Conservation (phyloP, 2,797 vertebrate species). For the Acanthornis magna region DNA sequence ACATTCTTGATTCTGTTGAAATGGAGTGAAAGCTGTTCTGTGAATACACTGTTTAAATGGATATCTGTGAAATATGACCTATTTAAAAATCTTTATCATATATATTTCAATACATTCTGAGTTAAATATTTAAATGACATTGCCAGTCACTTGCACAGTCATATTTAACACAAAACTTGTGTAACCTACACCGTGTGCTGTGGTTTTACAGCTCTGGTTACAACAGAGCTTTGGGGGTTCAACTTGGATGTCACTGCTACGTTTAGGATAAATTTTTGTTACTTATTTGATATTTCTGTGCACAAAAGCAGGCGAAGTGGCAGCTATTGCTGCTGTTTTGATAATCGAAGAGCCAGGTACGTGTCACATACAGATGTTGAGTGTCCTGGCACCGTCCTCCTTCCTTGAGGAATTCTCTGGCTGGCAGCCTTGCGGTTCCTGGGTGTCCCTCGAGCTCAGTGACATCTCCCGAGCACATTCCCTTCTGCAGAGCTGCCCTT, state of each 20-base stretch:
- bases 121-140: not conserved
- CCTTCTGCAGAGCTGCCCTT: not conserved
- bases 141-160: not conserved
- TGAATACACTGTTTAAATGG: not conserved
- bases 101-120: not conserved
- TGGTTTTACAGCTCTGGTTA: not conserved
- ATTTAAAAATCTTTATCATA: too few species aligned
- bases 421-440: not conserved
- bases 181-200: rapidly evolving
- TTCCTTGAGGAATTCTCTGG: not conserved
- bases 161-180: not conserved
- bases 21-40: rapidly evolving
- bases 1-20: not conserved
- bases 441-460: not conserved
- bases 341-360: too few species aligned
- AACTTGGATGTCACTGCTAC: not conserved
- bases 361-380: not conserved
- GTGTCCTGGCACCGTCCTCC: not conserved
- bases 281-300: not conserved
- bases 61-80: not conserved
- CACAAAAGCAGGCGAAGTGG: not conserved
- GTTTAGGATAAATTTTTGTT: not conserved
- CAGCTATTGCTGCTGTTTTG: not conserved
- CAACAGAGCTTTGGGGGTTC: not conserved
- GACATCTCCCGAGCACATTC: not conserved